These are phyloP conservation scores for Auanema sp. DNA, from an alignment of 2,888 invertebrate genomes.

Conservation along the genomic window DNA sequence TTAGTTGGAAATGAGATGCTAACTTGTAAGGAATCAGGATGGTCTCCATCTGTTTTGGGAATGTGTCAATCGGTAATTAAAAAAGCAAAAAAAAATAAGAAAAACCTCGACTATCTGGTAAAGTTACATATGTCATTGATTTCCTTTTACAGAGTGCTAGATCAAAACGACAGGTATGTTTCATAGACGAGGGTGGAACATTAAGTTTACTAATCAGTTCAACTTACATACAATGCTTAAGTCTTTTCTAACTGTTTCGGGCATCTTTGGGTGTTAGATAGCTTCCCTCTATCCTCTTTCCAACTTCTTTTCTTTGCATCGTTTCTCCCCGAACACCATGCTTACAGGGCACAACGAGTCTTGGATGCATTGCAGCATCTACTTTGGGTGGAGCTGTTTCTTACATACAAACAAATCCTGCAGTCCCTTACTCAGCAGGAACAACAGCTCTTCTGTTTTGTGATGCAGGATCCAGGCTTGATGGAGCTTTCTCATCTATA, in stretches of 20 bases:
- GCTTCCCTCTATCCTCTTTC: neutral
- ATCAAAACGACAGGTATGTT: conserved; percentile 18
- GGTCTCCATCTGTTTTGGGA: conserved; percentile 21
- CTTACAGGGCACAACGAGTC: neutral
- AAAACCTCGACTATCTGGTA: too few relatives aligned
- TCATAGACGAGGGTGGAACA: too few relatives aligned
- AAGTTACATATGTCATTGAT: neutral
- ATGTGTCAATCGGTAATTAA: conserved; percentile 12
- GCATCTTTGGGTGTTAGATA: neutral
- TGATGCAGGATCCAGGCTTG: conserved; percentile 23
- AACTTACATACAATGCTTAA: neutral
- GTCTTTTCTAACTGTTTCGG: neutral
- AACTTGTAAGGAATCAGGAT: conserved; percentile 28
- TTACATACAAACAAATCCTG: conserved; percentile 15
- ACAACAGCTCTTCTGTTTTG: conserved; percentile 30
- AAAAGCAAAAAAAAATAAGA: neutral
- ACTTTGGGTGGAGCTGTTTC: conserved; percentile 10
- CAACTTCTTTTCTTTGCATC: neutral
- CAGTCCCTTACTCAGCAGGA: conserved; percentile 25
- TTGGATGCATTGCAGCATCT: conserved; percentile 6
- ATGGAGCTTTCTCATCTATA: conserved; percentile 18
- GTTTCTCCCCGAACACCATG: neutral
- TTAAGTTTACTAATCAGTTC: neutral
- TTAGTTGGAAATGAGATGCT: conserved; percentile 25
- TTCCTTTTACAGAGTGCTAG: conserved; percentile 6